Percentiles rank a stretch among this genome's conserved stretches.
Conservation (phyloP, 1,140 invertebrate species). For the Microvelia longipes region DNA sequence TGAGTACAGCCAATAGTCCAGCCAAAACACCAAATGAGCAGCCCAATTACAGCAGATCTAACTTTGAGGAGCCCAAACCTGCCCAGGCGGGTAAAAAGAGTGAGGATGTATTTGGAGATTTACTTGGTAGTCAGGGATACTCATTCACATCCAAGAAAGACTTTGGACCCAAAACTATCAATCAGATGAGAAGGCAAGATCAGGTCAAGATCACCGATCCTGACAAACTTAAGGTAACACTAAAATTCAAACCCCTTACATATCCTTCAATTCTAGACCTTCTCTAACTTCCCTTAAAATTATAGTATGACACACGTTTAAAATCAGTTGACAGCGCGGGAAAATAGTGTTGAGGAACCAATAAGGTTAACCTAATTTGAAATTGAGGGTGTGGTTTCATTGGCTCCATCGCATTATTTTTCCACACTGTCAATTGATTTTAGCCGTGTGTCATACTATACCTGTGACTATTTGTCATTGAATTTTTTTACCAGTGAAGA, state of each 20-base stretch:
- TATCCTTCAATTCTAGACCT: conserved; percentile 7
- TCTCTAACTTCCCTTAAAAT: not conserved
- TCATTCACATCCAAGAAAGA: conserved; percentile 57
- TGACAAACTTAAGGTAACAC: conserved; percentile 62
- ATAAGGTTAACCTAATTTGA: too few relatives aligned
- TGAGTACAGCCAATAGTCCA: conserved; percentile 21
- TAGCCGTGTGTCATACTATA: too few relatives aligned
- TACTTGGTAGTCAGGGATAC: conserved; percentile 77
- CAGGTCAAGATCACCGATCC: conserved; percentile 78
- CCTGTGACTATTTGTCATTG: too few relatives aligned
- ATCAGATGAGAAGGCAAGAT: conserved; percentile 80
- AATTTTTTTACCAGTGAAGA: too few relatives aligned
- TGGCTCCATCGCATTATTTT: too few relatives aligned
- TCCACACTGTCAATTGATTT: too few relatives aligned
- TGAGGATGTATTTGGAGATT: conserved; percentile 73
- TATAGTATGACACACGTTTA: too few relatives aligned
- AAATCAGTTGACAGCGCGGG: too few relatives aligned
- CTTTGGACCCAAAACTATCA: conserved; percentile 70
- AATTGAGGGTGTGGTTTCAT: too few relatives aligned
- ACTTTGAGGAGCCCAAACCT: conserved; percentile 42
- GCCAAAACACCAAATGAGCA: conserved; percentile 27
- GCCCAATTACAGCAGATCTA: conserved; percentile 41
- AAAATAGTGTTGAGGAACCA: too few relatives aligned
- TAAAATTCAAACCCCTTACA: not conserved
- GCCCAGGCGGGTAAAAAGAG: conserved; percentile 27